phyloP scores from a whole-genome alignment of 2,888 invertebrate species.

The Pyrrhosoma nymphula region DNA sequence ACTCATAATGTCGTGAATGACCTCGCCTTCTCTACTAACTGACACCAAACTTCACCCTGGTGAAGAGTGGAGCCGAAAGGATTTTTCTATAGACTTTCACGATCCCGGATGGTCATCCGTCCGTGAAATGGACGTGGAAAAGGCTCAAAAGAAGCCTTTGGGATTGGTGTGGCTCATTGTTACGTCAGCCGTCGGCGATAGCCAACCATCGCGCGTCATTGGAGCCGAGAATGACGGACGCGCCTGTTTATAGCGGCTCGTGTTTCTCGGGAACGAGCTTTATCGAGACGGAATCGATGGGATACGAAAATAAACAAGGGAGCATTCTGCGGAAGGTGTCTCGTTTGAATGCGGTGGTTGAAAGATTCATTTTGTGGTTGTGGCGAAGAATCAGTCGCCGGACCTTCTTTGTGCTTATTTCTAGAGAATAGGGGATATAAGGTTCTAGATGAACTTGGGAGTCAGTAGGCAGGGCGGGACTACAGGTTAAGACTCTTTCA shows the following conservation, averaged over 20 bases:
- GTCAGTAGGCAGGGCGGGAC: background rate
- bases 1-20: too few relatives aligned
- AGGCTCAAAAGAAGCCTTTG: background rate
- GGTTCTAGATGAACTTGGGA: background rate
- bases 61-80: background rate
- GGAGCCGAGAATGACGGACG: background rate
- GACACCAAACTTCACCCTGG: too few relatives aligned
- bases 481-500: too few relatives aligned
- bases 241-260: background rate
- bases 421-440: background rate
- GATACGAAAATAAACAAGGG: conserved; percentile 30
- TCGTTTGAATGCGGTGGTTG: background rate
- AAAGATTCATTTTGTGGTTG: background rate
- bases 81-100: background rate
- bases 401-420: background rate
- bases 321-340: background rate
- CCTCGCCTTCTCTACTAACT: too few relatives aligned
- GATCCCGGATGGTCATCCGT: background rate
- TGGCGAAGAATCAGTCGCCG: background rate
- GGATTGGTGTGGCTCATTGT: background rate
- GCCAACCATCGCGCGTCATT: background rate
- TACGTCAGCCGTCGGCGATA: conserved; percentile 45
- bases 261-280: background rate
- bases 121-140: background rate
- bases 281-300: conserved; percentile 38